Evolutionary conservation across 2,888 invertebrate species (phyloP).

Genomic region (Oscheius sp.): DNA sequence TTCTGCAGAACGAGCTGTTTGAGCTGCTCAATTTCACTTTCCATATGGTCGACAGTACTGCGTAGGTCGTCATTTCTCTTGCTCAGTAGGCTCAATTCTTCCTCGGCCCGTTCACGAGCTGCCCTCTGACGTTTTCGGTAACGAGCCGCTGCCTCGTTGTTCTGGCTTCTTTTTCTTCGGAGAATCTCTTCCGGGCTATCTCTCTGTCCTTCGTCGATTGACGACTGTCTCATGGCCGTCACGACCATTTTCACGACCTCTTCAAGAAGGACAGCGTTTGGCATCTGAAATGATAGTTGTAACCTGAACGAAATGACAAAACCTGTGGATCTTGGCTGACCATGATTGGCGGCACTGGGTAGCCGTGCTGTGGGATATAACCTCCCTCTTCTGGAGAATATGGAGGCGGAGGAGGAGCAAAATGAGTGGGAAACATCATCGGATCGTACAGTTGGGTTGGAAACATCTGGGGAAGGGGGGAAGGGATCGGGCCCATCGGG

Average conservation of each 20-base stretch:
- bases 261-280: slow-evolving; percentile 47
- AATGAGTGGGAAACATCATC: slow-evolving; percentile 18
- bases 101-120: slow-evolving; percentile 51
- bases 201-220: slow-evolving; percentile 44
- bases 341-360: slow-evolving; percentile 18
- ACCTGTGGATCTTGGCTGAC: slow-evolving; percentile 10
- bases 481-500: slow-evolving; percentile 4
- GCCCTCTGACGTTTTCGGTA: slow-evolving; percentile 67
- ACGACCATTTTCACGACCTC: slow-evolving; percentile 67
- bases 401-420: slow-evolving; percentile 39
- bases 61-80: slow-evolving; percentile 57
- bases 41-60: slow-evolving; percentile 45
- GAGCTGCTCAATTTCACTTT: slow-evolving; percentile 43
- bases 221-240: slow-evolving; percentile 57
- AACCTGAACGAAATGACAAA: neutral
- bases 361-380: slow-evolving; percentile 10
- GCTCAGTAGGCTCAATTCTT: slow-evolving; percentile 54
- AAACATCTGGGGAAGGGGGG: slow-evolving; percentile 8
- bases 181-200: slow-evolving; percentile 67
- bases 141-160: slow-evolving; percentile 69
- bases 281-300: neutral
- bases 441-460: neutral
- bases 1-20: slow-evolving; percentile 45
- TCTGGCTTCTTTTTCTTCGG: slow-evolving; percentile 65
- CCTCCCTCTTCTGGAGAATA: slow-evolving; percentile 33